Conservation (phyloP, 1,140 invertebrate genomes). For the Heliconius congener region DNA sequence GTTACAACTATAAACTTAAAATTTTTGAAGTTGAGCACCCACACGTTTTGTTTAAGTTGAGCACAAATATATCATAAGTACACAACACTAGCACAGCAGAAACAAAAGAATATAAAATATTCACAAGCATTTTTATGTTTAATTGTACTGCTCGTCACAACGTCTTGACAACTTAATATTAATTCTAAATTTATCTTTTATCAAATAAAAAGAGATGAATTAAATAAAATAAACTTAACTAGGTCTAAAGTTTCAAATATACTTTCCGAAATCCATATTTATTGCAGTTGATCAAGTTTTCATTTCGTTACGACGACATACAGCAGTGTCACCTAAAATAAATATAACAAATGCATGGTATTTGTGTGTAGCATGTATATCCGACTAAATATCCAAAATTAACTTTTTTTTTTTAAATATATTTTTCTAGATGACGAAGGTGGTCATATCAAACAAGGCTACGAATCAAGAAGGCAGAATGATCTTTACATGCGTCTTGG, state of each 20-base stretch:
- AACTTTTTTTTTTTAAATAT: neutral
- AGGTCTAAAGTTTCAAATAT: neutral
- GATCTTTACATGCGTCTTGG: constrained; percentile 94
- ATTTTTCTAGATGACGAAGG: constrained; percentile 86
- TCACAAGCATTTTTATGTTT: neutral
- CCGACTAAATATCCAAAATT: neutral
- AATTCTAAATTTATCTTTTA: neutral
- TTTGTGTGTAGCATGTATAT: constrained; percentile 39
- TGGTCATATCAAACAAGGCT: constrained; percentile 84
- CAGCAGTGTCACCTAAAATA: neutral
- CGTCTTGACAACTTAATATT: neutral
- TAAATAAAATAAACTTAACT: neutral
- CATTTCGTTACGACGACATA: neutral
- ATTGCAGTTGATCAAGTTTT: neutral
- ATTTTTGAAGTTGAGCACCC: no score
- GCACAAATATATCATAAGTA: neutral
- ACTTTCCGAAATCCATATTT: no score
- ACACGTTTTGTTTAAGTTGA: no score
- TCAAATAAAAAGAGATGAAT: neutral
- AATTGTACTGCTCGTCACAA: neutral
- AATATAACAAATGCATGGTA: constrained; percentile 38
- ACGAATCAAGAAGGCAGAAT: constrained; percentile 84
- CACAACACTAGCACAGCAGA: neutral
- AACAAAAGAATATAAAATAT: no score
- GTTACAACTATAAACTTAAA: no score